Percentiles rank a stretch among this genome's conserved stretches.
Conservation (phyloP, 2,113 vertebrate species). For the Pardalotus punctatus region DNA sequence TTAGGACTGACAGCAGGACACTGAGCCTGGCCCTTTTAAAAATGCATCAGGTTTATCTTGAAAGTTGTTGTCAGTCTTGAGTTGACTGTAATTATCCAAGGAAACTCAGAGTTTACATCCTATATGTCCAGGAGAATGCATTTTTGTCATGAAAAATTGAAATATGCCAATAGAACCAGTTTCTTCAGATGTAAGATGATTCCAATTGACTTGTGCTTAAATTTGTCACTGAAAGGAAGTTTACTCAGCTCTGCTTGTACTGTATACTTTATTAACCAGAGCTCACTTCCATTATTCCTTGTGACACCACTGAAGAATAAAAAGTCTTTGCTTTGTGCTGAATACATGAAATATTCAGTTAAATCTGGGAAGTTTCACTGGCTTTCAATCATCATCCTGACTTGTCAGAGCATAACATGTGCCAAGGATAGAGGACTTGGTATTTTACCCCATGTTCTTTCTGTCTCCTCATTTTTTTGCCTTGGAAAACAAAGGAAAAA, state of each 20-base stretch:
- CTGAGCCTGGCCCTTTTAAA: not conserved
- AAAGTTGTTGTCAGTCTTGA: not conserved
- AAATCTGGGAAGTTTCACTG: not conserved
- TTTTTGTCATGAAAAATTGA: not conserved
- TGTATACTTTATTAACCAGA: not conserved
- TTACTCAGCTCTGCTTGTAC: not conserved
- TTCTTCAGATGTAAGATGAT: not conserved
- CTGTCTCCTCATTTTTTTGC: not conserved
- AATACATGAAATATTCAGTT: not conserved
- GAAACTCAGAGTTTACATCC: not conserved
- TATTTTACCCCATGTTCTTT: not conserved
- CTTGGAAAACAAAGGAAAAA: not conserved
- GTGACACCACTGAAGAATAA: not conserved
- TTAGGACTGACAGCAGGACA: not conserved
- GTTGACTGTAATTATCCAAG: not conserved
- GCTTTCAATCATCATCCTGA: not conserved
- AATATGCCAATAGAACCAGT: not conserved
- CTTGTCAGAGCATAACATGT: not conserved
- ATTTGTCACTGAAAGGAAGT: not conserved
- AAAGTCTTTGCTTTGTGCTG: not conserved
- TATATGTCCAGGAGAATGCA: not conserved
- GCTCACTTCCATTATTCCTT: not conserved
- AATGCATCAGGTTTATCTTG: not conserved
- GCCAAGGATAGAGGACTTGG: not conserved
- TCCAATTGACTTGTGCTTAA: not conserved